Evolutionary conservation across 2,888 invertebrate genomes (phyloP), one percentile per base, ranked within the genome.

Genomic region (Chloromyia formosa): DNA sequence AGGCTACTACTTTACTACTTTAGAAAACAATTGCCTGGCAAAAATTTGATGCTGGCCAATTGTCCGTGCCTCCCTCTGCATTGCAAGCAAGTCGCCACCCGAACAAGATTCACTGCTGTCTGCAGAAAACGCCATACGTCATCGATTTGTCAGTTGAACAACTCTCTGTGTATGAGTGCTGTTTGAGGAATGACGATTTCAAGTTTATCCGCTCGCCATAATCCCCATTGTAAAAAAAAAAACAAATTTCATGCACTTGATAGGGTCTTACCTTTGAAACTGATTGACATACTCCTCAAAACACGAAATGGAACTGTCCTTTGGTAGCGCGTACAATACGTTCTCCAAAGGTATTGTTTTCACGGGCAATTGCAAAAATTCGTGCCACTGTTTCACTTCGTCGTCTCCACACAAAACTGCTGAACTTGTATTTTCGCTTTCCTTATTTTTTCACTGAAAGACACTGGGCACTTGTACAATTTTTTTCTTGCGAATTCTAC

Each of bases 221-320:
- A 7, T 7, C 27, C 7, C 27, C 2, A 35, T 35, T 7, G 27
- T 12, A 14, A 45, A 45, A 45, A 49, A 49, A 66, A 42, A 45
- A 20, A 3, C 12, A 5, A 18, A 66, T 62, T 62, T n/a, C 62
- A 18, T 16, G 40, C 40, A 42, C 35, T 42, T 27, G 10, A 10
- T 22, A 14, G 16, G 27, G 9, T 74, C 77, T 78, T 75, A 79
- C 79, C 79, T 79, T 79, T 79, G 45, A 74, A 75, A 76, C 78
- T 71, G 77, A 77, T 79, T 79, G 75, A 76, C 79, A 79, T 79
- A 79, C 79, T 79, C 76, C 77, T 77, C 78, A 75, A 53, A 58
- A 68, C 20, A 74, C 58, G 40, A 74, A 56, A n/a, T 69, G n/a
- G 1, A 40, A 14, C 66, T 66, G 12, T 49, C 66, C 66, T 66